Conservation (phyloP, 2,113 vertebrate genomes). For the Tetrao urogallus region DNA sequence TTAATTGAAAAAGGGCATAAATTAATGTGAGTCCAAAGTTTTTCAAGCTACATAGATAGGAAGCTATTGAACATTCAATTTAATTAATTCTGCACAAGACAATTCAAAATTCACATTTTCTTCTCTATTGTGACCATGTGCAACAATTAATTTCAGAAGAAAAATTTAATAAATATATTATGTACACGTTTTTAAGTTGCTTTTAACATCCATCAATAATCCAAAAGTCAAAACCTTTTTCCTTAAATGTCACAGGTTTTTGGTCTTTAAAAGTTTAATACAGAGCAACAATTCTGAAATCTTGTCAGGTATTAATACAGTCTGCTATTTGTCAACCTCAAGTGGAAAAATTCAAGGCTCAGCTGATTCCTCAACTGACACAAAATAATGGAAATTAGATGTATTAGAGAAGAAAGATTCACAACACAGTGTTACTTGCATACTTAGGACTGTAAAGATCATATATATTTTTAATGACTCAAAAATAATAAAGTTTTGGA, state of each 20-base stretch:
- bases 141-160: neutral
- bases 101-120: neutral
- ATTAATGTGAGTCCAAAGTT: conserved; percentile 22
- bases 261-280: neutral
- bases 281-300: neutral
- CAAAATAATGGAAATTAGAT: neutral
- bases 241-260: neutral
- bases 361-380: neutral
- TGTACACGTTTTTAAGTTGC: neutral
- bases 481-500: neutral
- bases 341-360: neutral
- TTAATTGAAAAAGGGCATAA: neutral
- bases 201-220: neutral
- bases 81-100: neutral
- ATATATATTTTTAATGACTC: neutral
- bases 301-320: neutral
- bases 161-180: neutral
- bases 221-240: neutral
- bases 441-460: neutral
- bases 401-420: neutral
- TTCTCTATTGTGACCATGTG: neutral
- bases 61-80: neutral
- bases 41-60: neutral
- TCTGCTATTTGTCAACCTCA: neutral
- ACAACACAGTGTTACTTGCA: neutral